phyloP scores from a whole-genome alignment of 2,888 invertebrate genomes.

The Drosophila lacicola region DNA sequence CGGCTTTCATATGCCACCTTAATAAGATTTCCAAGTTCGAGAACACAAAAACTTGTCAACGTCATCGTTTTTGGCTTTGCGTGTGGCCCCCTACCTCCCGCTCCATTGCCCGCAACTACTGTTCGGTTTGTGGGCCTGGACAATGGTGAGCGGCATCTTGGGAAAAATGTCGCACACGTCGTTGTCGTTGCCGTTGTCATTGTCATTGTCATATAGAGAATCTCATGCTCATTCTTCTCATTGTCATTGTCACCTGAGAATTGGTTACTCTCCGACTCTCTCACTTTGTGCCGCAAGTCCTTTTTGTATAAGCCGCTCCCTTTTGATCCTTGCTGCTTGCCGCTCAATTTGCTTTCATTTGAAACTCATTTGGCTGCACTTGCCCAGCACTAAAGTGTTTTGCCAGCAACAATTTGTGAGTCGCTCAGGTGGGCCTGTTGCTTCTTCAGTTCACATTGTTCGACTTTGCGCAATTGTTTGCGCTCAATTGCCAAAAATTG shows the following conservation, averaged over 20 bases:
- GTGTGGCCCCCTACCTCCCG: constrained; percentile 55
- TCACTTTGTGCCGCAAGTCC: constrained; percentile 21
- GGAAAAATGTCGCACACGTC: constrained; percentile 72
- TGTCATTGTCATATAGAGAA: constrained; percentile 31
- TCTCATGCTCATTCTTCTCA: constrained; percentile 17
- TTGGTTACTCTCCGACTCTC: constrained; percentile 13
- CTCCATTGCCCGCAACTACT: constrained; percentile 28
- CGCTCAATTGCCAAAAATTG: constrained; percentile 70
- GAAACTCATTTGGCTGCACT: constrained; percentile 78
- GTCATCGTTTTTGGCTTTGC: constrained; percentile 67
- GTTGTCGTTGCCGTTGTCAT: constrained; percentile 15
- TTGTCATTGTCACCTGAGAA: constrained; percentile 68
- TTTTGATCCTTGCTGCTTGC: constrained; percentile 52
- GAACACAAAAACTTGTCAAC: constrained; percentile 51
- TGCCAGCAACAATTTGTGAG: constrained; percentile 56
- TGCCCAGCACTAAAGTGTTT: constrained; percentile 73
- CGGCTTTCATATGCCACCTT: constrained; percentile 61
- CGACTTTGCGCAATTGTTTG: constrained; percentile 60
- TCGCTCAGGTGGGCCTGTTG: constrained; percentile 35
- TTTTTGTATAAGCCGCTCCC: constrained; percentile 44
- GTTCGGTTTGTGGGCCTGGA: constrained; percentile 35
- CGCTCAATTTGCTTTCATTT: constrained; percentile 77
- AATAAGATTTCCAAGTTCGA: constrained; percentile 67
- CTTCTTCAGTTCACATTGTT: constrained; percentile 29
- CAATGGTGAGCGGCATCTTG: constrained; percentile 45